phyloP scores from a whole-genome alignment of 2,888 invertebrate species.

The Hirtodrosophila alboralis region DNA sequence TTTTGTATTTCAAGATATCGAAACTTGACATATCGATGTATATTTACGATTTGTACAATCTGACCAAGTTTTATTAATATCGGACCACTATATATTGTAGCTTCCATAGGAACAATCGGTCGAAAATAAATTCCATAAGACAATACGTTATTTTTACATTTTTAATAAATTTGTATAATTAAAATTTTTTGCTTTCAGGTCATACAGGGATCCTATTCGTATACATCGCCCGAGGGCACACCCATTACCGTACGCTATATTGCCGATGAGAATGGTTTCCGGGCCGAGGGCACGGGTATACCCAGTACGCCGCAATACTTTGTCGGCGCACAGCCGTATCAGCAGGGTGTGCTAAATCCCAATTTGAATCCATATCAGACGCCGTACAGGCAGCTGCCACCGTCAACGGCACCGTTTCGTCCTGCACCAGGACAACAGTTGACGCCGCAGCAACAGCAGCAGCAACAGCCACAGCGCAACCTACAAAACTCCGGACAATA shows the following conservation, averaged over 20 bases:
- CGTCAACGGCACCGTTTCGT: conserved; percentile 63
- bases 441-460: conserved; percentile 79
- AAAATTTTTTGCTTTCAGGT: conserved; percentile 84
- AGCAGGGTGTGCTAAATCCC: conserved; percentile 77
- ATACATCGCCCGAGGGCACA: conserved; percentile 90
- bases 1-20: too few relatives aligned
- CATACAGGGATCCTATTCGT: conserved; percentile 90
- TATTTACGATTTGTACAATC: too few relatives aligned
- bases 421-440: conserved; percentile 78
- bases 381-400: conserved; percentile 77
- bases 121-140: too few relatives aligned
- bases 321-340: conserved; percentile 74
- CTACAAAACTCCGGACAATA: conserved; percentile 79
- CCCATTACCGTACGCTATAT: conserved; percentile 89
- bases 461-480: conserved; percentile 65
- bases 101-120: too few relatives aligned
- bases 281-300: conserved; percentile 83
- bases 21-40: too few relatives aligned
- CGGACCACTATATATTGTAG: too few relatives aligned
- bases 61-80: too few relatives aligned
- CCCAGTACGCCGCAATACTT: conserved; percentile 83
- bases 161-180: too few relatives aligned
- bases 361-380: conserved; percentile 83
- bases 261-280: conserved; percentile 89
- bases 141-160: too few relatives aligned